Evolutionary conservation across 2,888 invertebrate species (phyloP).

Genomic region (Leucozona laternaria): DNA sequence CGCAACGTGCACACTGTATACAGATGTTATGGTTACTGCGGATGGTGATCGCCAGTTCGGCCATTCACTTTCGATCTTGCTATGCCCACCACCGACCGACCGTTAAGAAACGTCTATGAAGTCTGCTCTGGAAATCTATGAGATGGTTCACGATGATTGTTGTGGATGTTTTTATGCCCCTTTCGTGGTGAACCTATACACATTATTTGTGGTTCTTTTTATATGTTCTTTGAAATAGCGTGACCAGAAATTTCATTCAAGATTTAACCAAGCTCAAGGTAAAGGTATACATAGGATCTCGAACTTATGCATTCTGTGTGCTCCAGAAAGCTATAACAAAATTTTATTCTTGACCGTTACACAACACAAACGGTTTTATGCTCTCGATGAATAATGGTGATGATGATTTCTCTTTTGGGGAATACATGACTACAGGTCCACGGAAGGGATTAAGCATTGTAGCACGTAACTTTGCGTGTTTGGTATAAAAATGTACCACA

Average conservation of each 20-base stretch:
- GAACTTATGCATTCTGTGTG: slow-evolving; percentile 57
- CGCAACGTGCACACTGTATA: slow-evolving; percentile 11
- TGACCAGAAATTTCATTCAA: slow-evolving; percentile 63
- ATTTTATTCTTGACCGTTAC: slow-evolving; percentile 39
- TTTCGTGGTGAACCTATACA: not conserved
- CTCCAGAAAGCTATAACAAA: slow-evolving; percentile 62
- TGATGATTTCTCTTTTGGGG: slow-evolving; percentile 39
- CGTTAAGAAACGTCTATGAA: slow-evolving; percentile 7
- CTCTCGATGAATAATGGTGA: slow-evolving; percentile 57
- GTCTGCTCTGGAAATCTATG: not conserved
- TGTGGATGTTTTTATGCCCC: slow-evolving; percentile 14
- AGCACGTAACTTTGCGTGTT: slow-evolving; percentile 59
- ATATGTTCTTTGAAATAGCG: slow-evolving; percentile 65
- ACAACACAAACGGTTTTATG: slow-evolving; percentile 2
- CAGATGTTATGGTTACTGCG: slow-evolving; percentile 24
- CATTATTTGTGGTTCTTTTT: slow-evolving; percentile 1
- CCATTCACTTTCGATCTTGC: slow-evolving; percentile 60
- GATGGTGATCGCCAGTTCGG: not conserved
- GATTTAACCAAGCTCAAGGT: slow-evolving; percentile 30
- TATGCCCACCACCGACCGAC: not conserved
- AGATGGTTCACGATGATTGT: not conserved
- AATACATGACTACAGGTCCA: slow-evolving; percentile 54
- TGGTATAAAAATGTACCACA: not conserved
- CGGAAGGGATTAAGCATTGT: slow-evolving; percentile 53
- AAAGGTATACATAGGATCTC: not conserved